Evolutionary conservation across 1,140 invertebrate genomes (phyloP).

Genomic region (Papilio glaucus): DNA sequence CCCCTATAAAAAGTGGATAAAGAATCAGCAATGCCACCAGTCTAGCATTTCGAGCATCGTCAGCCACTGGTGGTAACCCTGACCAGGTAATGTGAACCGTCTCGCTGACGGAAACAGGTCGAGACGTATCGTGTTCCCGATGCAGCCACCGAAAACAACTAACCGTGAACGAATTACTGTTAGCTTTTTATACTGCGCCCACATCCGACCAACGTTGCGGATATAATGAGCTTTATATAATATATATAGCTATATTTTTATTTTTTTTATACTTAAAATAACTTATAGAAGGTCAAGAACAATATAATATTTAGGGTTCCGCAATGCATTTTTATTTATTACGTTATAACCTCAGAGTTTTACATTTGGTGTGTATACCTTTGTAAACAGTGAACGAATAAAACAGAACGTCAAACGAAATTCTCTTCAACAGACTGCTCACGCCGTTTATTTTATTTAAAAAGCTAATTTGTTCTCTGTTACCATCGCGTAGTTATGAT

Average conservation of each 20-base stretch:
- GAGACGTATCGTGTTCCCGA: conserved; percentile 8
- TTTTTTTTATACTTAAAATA: background rate
- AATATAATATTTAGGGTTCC: background rate
- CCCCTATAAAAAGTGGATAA: no score
- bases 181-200: conserved; percentile 20
- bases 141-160: conserved; percentile 37
- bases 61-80: background rate
- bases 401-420: no score
- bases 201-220: conserved; percentile 18
- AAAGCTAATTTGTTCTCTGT: no score
- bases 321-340: background rate
- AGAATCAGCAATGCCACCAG: no score
- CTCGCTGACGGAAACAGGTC: conserved; percentile 19
- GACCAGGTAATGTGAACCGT: conserved; percentile 6
- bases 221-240: conserved; percentile 4
- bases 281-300: background rate
- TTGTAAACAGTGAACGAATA: background rate
- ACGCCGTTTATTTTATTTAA: no score
- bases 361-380: background rate
- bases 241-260: background rate
- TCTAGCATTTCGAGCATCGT: background rate
- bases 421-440: no score
- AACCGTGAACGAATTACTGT: conserved; percentile 36
- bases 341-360: no score
- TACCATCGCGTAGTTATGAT: no score